phyloP scores from a whole-genome alignment of 1,140 invertebrate genomes.

The Drosophila gunungcola region DNA sequence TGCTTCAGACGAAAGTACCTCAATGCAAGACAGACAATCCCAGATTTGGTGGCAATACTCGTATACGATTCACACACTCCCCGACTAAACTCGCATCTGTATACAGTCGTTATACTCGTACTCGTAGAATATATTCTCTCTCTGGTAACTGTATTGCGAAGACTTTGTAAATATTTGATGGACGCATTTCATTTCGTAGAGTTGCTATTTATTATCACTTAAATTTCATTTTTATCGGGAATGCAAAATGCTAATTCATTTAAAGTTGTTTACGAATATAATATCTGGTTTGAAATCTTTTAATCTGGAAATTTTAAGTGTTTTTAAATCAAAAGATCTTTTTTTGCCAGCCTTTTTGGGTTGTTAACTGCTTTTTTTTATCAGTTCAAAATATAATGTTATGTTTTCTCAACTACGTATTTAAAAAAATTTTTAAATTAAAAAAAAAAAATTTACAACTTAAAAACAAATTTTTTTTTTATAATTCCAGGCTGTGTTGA shows the following conservation, averaged over 20 bases:
- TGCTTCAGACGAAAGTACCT: slow-evolving; percentile 81
- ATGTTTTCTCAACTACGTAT: too few relatives aligned
- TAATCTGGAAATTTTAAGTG: too few relatives aligned
- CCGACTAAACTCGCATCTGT: slow-evolving; percentile 35
- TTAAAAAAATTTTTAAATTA: too few relatives aligned
- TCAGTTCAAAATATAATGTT: too few relatives aligned
- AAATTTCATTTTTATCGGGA: slow-evolving; percentile 13
- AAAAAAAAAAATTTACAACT: too few relatives aligned
- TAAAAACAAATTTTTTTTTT: not conserved
- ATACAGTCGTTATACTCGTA: slow-evolving; percentile 43
- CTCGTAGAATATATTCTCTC: slow-evolving; percentile 35
- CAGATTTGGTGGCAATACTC: slow-evolving; percentile 60
- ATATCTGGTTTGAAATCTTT: too few relatives aligned
- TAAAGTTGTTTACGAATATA: not conserved
- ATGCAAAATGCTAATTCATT: slow-evolving; percentile 34
- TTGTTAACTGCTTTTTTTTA: too few relatives aligned
- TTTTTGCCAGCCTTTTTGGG: too few relatives aligned
- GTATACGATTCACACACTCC: slow-evolving; percentile 43
- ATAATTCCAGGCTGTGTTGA: not conserved
- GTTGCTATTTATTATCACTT: slow-evolving; percentile 28
- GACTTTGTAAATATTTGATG: slow-evolving; percentile 62
- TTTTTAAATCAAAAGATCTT: too few relatives aligned
- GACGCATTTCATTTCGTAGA: slow-evolving; percentile 53
- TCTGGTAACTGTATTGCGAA: slow-evolving; percentile 34
- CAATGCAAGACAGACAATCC: slow-evolving; percentile 75